Base-by-base conservation (phyloP, 2,797 vertebrate genomes). In the Lepilemur ruficaudatus region DNA sequence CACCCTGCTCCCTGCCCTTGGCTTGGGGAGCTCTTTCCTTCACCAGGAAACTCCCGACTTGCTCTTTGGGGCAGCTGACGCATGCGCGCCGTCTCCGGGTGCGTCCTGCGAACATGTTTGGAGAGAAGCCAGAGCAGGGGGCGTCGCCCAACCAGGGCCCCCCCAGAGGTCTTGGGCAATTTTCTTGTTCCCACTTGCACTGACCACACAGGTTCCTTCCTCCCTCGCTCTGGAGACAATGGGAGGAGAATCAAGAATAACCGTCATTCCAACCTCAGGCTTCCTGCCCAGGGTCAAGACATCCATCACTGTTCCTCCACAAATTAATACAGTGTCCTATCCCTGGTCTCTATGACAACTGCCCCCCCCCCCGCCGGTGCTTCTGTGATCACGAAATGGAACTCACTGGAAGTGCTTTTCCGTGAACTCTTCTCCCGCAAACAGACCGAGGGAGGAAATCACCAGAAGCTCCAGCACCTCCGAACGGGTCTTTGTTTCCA, bases 311-410 rank as follows among this genome's bases (percentile, higher is more conserved):
- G 57, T 73, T 93, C 85, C 35, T 65, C 63, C 41, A 50, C 43
- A 84, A 55, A 96, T 96, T 78, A 95, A 86, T 72, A 63, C 61
- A 4, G 18, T 3, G 65, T 20, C 70, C 91, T 79, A 12, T 46
- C 84, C 75, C 87, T 2, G 18, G 70, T 98, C 7, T 10, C 96
- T 52, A 95, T 95, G 80, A 92, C 96, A 97, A 98, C 95, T 4
- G 0, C 35, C 85, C 75, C 69, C 84, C 15, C 73, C 46, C 46
- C 12, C 2, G 11, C 84, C 57, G 10, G 15, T 0, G 17, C 50
- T 59, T 87, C 50, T 55, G 79, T 50, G 59, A 86, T 55, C 14
- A 7, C 8, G 46, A 38, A 75, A 70, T 55, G 63, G 63, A 90
- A 95, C 84, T 89, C 84, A 65, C 18, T 0, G 0, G 46, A 57